These are phyloP conservation scores for Nycticebus coucang DNA, from an alignment of 2,113 vertebrate species.

Conservation along the genomic window DNA sequence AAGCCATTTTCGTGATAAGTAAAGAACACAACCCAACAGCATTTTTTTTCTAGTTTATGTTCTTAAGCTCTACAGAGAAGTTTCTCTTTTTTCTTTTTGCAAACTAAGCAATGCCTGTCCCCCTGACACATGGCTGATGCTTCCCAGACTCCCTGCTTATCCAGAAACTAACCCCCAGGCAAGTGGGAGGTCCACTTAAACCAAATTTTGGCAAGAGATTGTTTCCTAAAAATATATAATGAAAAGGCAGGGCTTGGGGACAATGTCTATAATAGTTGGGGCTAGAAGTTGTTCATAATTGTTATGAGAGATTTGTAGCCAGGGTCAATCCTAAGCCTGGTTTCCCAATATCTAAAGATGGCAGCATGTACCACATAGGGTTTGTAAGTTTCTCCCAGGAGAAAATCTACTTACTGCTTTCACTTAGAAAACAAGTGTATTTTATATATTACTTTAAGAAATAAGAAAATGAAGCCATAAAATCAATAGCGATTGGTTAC, in stretches of 20 bases:
- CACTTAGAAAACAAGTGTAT: background rate
- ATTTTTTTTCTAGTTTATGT: background rate
- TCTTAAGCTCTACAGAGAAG: background rate
- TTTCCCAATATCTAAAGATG: background rate
- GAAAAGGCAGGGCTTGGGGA: background rate
- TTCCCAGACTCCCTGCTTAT: conserved; percentile 42
- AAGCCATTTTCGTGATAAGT: conserved; percentile 38
- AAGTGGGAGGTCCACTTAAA: conserved; percentile 12
- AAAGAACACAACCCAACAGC: background rate
- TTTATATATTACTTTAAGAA: conserved; percentile 4
- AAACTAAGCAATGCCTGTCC: conserved; percentile 12
- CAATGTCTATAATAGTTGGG: background rate
- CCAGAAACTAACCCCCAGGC: conserved; percentile 49
- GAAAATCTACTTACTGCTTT: background rate
- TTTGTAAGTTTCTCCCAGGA: background rate
- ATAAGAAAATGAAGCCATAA: background rate
- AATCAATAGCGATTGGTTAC: background rate
- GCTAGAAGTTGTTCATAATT: background rate
- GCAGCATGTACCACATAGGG: background rate
- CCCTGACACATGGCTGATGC: conserved; percentile 39
- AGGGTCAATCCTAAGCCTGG: background rate
- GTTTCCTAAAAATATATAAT: background rate
- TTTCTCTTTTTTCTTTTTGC: conserved; percentile 13
- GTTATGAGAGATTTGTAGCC: background rate
- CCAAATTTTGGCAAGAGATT: background rate